A percentile compares a stretch with the other conserved stretches of the same genome.
Evolutionary conservation across 2,113 vertebrate genomes (phyloP).

Genomic region (Sylvilagus bachmani): DNA sequence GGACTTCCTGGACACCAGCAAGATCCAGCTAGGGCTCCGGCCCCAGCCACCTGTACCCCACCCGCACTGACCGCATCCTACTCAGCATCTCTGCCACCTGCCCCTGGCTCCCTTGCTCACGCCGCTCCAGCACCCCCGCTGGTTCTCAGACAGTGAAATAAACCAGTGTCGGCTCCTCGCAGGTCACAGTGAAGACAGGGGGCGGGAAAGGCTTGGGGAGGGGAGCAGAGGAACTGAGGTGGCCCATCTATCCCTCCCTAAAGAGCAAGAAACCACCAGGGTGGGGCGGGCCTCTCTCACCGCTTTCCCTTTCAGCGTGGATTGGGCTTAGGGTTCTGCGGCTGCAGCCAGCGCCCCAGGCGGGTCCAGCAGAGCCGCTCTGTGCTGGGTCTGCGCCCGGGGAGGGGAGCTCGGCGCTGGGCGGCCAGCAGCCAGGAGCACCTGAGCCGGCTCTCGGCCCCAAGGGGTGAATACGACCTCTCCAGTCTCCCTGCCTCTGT

Average conservation of each 20-base stretch:
- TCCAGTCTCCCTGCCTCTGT: not conserved
- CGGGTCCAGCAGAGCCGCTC: not conserved
- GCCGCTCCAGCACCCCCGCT: not conserved
- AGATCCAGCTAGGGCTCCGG: not conserved
- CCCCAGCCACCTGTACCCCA: not conserved
- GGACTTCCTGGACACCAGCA: not conserved
- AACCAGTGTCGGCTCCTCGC: not conserved
- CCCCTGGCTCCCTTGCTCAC: not conserved
- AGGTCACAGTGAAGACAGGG: no score
- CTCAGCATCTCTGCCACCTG: accelerated
- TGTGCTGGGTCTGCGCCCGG: not conserved
- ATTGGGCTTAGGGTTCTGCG: not conserved
- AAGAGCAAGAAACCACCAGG: not conserved
- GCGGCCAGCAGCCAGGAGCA: conserved; percentile 53
- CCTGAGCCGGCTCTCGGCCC: not conserved
- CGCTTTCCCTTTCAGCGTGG: not conserved
- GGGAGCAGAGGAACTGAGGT: not conserved
- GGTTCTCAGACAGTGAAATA: not conserved
- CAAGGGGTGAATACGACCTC: not conserved
- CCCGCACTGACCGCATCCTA: not conserved
- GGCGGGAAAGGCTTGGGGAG: no score
- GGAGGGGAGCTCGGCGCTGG: not conserved
- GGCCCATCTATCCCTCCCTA: not conserved
- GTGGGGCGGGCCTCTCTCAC: accelerated
- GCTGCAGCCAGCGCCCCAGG: not conserved